Percentiles rank a stretch among this genome's conserved stretches.
phyloP scores from a whole-genome alignment of 1,140 invertebrate species.

The Drosophila takahashii region DNA sequence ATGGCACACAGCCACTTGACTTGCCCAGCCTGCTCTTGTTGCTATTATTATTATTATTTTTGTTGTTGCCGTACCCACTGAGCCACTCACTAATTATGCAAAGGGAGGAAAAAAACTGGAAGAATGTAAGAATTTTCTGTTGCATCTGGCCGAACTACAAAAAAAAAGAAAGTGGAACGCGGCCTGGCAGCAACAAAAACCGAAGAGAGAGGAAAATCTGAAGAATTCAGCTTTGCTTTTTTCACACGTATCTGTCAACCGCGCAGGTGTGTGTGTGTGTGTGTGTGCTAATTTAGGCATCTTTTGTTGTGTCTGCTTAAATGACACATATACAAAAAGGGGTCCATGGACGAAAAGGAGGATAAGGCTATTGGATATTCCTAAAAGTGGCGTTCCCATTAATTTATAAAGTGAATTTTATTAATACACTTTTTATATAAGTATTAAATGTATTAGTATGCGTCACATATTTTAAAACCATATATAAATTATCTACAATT shows the following conservation, averaged over 20 bases:
- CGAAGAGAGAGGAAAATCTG: slow-evolving; percentile 48
- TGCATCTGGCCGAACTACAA: slow-evolving; percentile 46
- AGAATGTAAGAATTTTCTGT: slow-evolving; percentile 44
- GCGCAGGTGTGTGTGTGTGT: slow-evolving; percentile 32
- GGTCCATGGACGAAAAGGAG: not conserved
- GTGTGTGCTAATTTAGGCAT: slow-evolving; percentile 71
- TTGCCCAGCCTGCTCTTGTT: slow-evolving; percentile 49
- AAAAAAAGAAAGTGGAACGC: slow-evolving; percentile 64
- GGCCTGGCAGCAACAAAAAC: slow-evolving; percentile 26
- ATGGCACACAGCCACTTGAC: slow-evolving; percentile 80
- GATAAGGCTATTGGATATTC: too few relatives aligned
- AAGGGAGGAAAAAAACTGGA: slow-evolving; percentile 32
- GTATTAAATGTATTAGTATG: too few relatives aligned
- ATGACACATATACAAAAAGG: slow-evolving; percentile 41
- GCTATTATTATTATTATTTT: slow-evolving; percentile 36
- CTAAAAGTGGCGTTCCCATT: too few relatives aligned
- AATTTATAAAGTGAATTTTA: too few relatives aligned
- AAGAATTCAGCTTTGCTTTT: slow-evolving; percentile 57
- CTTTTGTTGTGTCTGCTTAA: slow-evolving; percentile 64
- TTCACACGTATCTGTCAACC: slow-evolving; percentile 59
- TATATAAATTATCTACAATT: too few relatives aligned
- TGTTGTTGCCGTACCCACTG: slow-evolving; percentile 55
- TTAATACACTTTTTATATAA: too few relatives aligned
- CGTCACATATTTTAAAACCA: too few relatives aligned
- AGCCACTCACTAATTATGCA: slow-evolving; percentile 81